phyloP scores from a whole-genome alignment of 1,140 invertebrate species.

The Drosophila persimilis region DNA sequence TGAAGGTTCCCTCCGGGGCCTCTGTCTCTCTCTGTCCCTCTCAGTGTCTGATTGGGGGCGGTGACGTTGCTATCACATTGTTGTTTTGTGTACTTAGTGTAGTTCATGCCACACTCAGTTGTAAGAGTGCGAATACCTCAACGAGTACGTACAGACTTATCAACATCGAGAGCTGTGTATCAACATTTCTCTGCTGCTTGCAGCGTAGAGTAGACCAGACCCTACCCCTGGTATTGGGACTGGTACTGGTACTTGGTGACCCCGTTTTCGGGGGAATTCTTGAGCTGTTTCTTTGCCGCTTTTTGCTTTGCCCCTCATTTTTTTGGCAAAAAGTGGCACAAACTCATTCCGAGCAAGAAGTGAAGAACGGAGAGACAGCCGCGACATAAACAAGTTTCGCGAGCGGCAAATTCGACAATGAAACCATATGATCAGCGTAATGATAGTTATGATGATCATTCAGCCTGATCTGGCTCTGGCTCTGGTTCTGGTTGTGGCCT shows the following conservation, averaged over 20 bases:
- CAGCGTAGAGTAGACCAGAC: not conserved
- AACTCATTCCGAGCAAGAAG: constrained; percentile 63
- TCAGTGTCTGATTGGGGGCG: constrained; percentile 4
- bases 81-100: constrained; percentile 14
- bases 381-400: constrained; percentile 68
- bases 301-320: constrained; percentile 26
- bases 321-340: constrained; percentile 72
- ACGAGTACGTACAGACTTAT: constrained; percentile 8
- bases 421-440: constrained; percentile 79
- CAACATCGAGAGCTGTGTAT: constrained; percentile 28
- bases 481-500: not conserved
- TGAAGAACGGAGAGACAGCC: constrained; percentile 16
- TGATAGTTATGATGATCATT: constrained; percentile 79
- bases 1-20: constrained; percentile 27
- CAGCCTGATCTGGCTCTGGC: constrained; percentile 20
- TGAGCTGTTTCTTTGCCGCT: constrained; percentile 39
- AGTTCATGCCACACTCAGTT: too few relatives aligned
- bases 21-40: too few relatives aligned
- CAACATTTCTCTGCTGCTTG: constrained; percentile 35
- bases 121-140: not conserved
- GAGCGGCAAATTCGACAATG: constrained; percentile 74
- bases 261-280: constrained; percentile 74
- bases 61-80: constrained; percentile 33
- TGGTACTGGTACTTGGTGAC: constrained; percentile 53
- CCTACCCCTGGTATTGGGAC: constrained; percentile 23